phyloP scores from a whole-genome alignment of 1,140 invertebrate species.

The Oryctes rhinoceros region DNA sequence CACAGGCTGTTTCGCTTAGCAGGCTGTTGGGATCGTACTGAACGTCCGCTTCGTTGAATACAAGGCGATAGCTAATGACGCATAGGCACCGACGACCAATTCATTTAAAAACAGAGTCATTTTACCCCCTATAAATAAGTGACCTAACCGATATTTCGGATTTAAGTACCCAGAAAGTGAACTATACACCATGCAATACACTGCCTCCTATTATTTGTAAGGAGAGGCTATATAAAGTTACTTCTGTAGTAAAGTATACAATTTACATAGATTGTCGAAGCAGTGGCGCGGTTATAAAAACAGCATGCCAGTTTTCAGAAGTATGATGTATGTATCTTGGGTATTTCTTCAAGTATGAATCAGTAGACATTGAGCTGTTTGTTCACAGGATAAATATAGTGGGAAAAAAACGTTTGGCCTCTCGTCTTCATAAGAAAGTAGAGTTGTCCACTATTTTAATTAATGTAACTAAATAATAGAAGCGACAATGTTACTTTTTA shows the following conservation, averaged over 20 bases:
- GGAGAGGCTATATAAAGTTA: background rate
- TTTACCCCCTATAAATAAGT: slow-evolving; percentile 36
- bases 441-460: too few relatives aligned
- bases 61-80: slow-evolving; percentile 13
- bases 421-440: too few relatives aligned
- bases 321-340: too few relatives aligned
- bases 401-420: too few relatives aligned
- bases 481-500: too few relatives aligned
- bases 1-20: slow-evolving; percentile 13
- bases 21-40: background rate
- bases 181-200: background rate
- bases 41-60: background rate
- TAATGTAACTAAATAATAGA: too few relatives aligned
- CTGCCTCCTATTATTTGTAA: background rate
- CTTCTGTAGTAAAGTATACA: background rate
- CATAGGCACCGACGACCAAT: slow-evolving; percentile 19
- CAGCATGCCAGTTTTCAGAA: too few relatives aligned
- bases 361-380: too few relatives aligned
- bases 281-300: background rate
- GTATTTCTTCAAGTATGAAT: too few relatives aligned
- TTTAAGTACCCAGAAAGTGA: slow-evolving; percentile 14
- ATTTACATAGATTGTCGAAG: background rate
- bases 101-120: slow-evolving; percentile 28
- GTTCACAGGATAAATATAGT: too few relatives aligned
- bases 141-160: slow-evolving; percentile 29